phyloP scores from a whole-genome alignment of 2,888 invertebrate genomes.

The Unio pictorum region DNA sequence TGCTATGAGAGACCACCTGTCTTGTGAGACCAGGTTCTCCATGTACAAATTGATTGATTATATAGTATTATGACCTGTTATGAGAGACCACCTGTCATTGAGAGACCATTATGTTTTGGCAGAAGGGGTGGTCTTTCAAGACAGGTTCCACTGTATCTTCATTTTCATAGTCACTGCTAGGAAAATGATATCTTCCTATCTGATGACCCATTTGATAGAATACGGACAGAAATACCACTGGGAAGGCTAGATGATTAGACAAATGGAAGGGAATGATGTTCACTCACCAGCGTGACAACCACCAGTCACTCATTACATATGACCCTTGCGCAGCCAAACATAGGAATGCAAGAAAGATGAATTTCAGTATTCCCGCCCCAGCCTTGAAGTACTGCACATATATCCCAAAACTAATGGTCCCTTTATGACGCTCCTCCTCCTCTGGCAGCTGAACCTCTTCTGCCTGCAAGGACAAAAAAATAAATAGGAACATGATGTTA shows the following conservation, averaged over 20 bases:
- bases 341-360: conserved; percentile 75
- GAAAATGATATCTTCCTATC: too few species aligned
- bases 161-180: too few species aligned
- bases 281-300: conserved; percentile 83
- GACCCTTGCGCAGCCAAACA: conserved; percentile 80
- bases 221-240: background rate
- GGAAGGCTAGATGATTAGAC: background rate
- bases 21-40: too few species aligned
- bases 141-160: too few species aligned
- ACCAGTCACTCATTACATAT: conserved; percentile 83
- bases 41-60: too few species aligned
- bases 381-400: conserved; percentile 82
- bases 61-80: too few species aligned
- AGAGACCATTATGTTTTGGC: too few species aligned
- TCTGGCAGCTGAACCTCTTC: conserved; percentile 60
- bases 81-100: too few species aligned
- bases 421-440: conserved; percentile 71
- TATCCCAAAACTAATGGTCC: conserved; percentile 76
- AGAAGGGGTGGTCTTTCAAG: too few species aligned
- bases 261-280: background rate
- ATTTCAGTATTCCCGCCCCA: conserved; percentile 77
- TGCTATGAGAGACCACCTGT: too few species aligned
- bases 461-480: conserved; percentile 34
- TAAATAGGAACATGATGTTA: background rate
- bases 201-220: too few species aligned